Conservation (phyloP, 1,140 invertebrate species). For the Lycorma delicatula region DNA sequence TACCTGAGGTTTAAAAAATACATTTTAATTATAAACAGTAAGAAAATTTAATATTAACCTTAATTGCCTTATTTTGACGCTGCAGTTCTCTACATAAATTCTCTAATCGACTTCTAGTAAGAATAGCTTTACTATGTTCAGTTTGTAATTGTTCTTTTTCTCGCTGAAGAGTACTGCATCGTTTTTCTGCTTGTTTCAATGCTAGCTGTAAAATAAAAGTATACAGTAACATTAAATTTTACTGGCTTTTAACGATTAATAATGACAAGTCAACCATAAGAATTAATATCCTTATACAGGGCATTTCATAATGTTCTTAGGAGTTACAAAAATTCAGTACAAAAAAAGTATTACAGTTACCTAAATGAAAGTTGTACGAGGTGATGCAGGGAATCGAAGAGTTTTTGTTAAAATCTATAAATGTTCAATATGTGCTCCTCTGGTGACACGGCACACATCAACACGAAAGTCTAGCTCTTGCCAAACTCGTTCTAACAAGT, state of each 20-base stretch:
- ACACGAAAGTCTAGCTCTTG: too few relatives aligned
- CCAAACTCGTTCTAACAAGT: too few relatives aligned
- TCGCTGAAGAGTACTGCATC: conserved; percentile 49
- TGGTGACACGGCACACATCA: too few relatives aligned
- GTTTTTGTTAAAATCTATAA: too few relatives aligned
- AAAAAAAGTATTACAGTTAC: too few relatives aligned
- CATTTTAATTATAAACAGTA: not conserved
- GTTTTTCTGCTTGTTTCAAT: conserved; percentile 56
- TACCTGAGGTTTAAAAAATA: not conserved
- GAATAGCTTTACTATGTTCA: conserved; percentile 72
- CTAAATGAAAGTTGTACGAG: too few relatives aligned
- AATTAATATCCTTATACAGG: too few relatives aligned
- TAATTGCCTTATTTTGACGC: conserved; percentile 81
- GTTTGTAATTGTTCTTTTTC: conserved; percentile 77
- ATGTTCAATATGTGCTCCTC: too few relatives aligned
- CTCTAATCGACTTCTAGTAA: conserved; percentile 74
- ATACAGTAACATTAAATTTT: not conserved
- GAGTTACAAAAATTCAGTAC: too few relatives aligned
- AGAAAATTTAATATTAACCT: conserved; percentile 49
- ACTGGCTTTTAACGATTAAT: not conserved
- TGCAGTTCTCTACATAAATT: conserved; percentile 83
- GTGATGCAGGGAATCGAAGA: too few relatives aligned
- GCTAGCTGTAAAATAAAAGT: conserved; percentile 25
- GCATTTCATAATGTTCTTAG: too few relatives aligned
- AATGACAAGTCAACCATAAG: not conserved